A percentile compares a stretch with the other conserved stretches of the same genome.
Conservation (phyloP, 2,888 invertebrate species). For the Eupithecia vulgata region DNA sequence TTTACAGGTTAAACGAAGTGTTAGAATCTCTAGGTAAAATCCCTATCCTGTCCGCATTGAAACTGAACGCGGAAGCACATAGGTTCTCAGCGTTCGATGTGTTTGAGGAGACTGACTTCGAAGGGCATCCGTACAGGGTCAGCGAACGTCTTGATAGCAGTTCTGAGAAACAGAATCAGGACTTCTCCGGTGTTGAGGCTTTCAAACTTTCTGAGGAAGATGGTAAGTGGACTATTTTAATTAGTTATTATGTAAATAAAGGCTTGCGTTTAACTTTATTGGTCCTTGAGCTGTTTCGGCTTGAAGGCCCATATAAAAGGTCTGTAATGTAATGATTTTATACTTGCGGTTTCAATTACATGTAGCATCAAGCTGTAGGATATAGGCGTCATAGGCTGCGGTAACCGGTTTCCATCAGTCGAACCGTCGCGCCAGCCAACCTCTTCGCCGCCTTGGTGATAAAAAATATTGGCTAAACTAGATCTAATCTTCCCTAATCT, state of each 20-base stretch:
- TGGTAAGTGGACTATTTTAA: constrained; percentile 59
- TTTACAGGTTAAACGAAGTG: constrained; percentile 87
- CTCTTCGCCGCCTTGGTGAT: too few species aligned
- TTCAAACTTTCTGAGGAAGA: constrained; percentile 79
- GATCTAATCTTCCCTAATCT: too few species aligned
- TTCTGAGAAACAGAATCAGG: constrained; percentile 69
- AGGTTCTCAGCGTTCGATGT: constrained; percentile 86
- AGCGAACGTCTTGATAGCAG: constrained; percentile 69
- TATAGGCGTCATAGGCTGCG: too few species aligned
- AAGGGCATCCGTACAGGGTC: constrained; percentile 71
- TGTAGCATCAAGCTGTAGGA: too few species aligned
- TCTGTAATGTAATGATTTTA: background rate
- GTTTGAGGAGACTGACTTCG: constrained; percentile 80
- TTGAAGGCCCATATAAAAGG: background rate
- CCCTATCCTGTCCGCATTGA: constrained; percentile 91
- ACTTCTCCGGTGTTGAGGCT: constrained; percentile 73
- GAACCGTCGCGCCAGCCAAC: too few species aligned
- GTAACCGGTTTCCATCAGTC: too few species aligned
- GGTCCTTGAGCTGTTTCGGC: background rate
- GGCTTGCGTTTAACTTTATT: background rate
- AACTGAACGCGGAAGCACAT: constrained; percentile 86
- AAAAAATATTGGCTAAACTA: too few species aligned
- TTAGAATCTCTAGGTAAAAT: constrained; percentile 91
- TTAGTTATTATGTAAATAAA: too few species aligned
- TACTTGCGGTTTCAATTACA: background rate